A percentile compares a stretch with the other conserved stretches of the same genome.
Conservation (phyloP, 2,888 invertebrate species). For the Pyrrhosoma nymphula region DNA sequence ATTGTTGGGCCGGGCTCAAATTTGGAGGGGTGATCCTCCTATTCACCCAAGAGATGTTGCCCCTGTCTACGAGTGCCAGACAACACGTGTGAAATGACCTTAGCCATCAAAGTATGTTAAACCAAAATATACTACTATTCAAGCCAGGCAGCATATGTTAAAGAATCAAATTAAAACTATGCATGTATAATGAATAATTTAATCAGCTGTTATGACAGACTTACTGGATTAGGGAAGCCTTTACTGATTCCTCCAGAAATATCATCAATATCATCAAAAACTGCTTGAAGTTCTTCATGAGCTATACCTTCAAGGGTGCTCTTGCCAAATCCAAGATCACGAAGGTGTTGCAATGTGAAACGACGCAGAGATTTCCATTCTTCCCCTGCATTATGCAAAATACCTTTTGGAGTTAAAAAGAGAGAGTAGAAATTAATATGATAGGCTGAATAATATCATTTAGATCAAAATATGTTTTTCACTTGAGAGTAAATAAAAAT, state of each 20-base stretch:
- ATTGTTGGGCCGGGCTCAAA: too few relatives aligned
- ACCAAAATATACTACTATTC: too few relatives aligned
- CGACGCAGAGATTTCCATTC: slow-evolving; percentile 59
- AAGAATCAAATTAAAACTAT: too few relatives aligned
- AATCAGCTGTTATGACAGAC: background rate
- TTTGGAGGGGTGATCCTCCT: too few relatives aligned
- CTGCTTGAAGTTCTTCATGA: slow-evolving; percentile 50
- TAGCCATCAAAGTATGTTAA: too few relatives aligned
- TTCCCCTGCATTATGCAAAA: slow-evolving; percentile 8
- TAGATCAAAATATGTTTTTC: background rate
- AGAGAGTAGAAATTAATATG: background rate
- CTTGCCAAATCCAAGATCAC: slow-evolving; percentile 67
- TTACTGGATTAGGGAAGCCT: slow-evolving; percentile 28
- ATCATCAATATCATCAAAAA: background rate
- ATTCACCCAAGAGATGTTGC: too few relatives aligned
- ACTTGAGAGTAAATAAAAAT: background rate
- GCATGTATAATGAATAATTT: too few relatives aligned
- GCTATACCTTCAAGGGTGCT: slow-evolving; percentile 21
- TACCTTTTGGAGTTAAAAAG: background rate
- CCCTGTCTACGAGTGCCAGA: too few relatives aligned
- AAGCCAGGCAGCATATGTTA: too few relatives aligned
- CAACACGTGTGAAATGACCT: too few relatives aligned
- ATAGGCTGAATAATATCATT: background rate
- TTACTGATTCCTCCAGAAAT: background rate
- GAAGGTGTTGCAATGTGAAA: slow-evolving; percentile 52